Conservation (phyloP, 2,888 invertebrate species). For the Tiphia femorata region DNA sequence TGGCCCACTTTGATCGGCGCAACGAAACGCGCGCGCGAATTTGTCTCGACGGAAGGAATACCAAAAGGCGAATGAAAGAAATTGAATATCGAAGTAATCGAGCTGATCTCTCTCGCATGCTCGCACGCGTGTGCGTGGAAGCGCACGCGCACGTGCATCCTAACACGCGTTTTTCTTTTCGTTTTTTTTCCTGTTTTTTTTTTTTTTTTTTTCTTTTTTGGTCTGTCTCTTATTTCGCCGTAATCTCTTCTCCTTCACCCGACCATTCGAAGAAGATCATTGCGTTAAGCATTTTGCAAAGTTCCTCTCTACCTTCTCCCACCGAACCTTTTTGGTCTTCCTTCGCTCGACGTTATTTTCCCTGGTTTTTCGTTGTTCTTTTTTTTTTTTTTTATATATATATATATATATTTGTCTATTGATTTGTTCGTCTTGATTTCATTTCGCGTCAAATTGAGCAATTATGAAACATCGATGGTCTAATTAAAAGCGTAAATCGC, state of each 20-base stretch:
- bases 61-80: neutral
- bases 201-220: too few species aligned
- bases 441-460: too few species aligned
- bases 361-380: too few species aligned
- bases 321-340: neutral
- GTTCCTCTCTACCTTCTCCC: neutral
- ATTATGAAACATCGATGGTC: too few species aligned
- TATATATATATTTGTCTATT: neutral
- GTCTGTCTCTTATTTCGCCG: neutral
- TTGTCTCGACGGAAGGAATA: neutral
- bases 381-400: slow-evolving; percentile 4
- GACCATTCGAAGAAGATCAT: too few species aligned
- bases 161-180: neutral
- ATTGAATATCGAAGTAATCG: too few species aligned
- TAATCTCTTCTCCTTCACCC: neutral
- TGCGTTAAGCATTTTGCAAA: too few species aligned
- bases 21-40: too few species aligned
- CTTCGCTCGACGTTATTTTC: too few species aligned
- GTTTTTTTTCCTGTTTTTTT: neutral
- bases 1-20: too few species aligned
- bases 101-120: slow-evolving; percentile 3
- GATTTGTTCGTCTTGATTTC: neutral
- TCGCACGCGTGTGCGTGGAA: too few species aligned
- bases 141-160: neutral
- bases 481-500: too few species aligned